These are phyloP conservation scores for Lordiphosa clarofinis DNA, from an alignment of 1,140 invertebrate genomes.

Conservation along the genomic window DNA sequence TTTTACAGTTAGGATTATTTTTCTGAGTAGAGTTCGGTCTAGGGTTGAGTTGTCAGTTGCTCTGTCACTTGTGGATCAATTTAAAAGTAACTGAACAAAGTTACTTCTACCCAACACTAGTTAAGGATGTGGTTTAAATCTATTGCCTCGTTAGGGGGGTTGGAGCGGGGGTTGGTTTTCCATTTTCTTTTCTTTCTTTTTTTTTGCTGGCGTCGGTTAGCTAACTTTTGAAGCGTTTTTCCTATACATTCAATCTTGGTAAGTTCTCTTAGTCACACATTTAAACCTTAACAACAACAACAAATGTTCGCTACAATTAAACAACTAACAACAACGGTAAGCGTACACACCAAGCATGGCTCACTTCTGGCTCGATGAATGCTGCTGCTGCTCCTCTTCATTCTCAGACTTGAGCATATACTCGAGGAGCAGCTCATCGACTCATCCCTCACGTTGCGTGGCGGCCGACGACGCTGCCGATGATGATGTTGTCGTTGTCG, in stretches of 20 bases:
- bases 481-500: constrained; percentile 30
- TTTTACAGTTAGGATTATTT: constrained; percentile 29
- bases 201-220: constrained; percentile 27
- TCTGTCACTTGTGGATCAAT: too few relatives aligned
- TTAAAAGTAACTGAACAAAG: too few relatives aligned
- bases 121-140: constrained; percentile 34
- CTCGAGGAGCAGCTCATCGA: constrained; percentile 64
- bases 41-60: too few relatives aligned
- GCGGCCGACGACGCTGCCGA: constrained; percentile 23
- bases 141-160: constrained; percentile 44
- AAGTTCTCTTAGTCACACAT: constrained; percentile 63
- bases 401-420: constrained; percentile 60
- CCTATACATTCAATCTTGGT: constrained; percentile 59
- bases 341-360: constrained; percentile 57
- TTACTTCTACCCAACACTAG: too few relatives aligned
- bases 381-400: constrained; percentile 25
- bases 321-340: constrained; percentile 76
- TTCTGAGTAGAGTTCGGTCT: constrained; percentile 22
- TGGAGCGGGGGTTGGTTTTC: constrained; percentile 1
- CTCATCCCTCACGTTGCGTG: constrained; percentile 63
- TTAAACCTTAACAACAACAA: constrained; percentile 75
- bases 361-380: constrained; percentile 10
- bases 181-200: constrained; percentile 1
- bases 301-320: constrained; percentile 75
- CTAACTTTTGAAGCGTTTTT: constrained; percentile 64